phyloP scores from a whole-genome alignment of 2,888 invertebrate genomes.

The Ormia ochracea region DNA sequence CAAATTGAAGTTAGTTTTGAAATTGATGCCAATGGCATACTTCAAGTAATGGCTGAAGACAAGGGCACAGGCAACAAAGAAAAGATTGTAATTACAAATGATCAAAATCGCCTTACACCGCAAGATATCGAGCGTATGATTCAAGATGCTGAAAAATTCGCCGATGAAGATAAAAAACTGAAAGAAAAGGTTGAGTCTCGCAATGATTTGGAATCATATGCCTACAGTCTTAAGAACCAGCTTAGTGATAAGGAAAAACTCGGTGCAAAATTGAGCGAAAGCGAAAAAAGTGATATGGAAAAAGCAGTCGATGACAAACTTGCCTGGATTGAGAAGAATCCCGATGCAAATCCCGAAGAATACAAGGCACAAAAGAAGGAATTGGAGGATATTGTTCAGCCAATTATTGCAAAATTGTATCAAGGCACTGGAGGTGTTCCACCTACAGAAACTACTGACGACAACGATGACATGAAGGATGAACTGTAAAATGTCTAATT shows the following conservation, averaged over 20 bases:
- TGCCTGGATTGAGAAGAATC: constrained; percentile 98
- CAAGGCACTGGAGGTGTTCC: constrained; percentile 89
- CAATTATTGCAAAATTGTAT: constrained; percentile 97
- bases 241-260: constrained; percentile 97
- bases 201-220: constrained; percentile 97
- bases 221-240: constrained; percentile 98
- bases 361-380: constrained; percentile 97
- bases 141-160: constrained; percentile 98
- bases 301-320: constrained; percentile 96
- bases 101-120: constrained; percentile 96
- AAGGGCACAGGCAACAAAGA: constrained; percentile 99
- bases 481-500: constrained; percentile 81
- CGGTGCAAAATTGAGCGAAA: constrained; percentile 91
- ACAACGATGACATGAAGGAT: constrained; percentile 88
- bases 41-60: constrained; percentile 98
- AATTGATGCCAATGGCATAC: constrained; percentile 95
- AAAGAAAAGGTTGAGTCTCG: constrained; percentile 97
- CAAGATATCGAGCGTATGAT: constrained; percentile 99
- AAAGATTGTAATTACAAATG: constrained; percentile 99
- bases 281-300: constrained; percentile 96
- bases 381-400: constrained; percentile 95
- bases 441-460: constrained; percentile 83
- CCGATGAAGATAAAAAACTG: constrained; percentile 98
- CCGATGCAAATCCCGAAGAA: constrained; percentile 93
- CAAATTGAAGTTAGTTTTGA: constrained; percentile 97